Percentiles rank a stretch among this genome's conserved stretches.
phyloP scores from a whole-genome alignment of 1,140 invertebrate species.

The Uloborus diversus region DNA sequence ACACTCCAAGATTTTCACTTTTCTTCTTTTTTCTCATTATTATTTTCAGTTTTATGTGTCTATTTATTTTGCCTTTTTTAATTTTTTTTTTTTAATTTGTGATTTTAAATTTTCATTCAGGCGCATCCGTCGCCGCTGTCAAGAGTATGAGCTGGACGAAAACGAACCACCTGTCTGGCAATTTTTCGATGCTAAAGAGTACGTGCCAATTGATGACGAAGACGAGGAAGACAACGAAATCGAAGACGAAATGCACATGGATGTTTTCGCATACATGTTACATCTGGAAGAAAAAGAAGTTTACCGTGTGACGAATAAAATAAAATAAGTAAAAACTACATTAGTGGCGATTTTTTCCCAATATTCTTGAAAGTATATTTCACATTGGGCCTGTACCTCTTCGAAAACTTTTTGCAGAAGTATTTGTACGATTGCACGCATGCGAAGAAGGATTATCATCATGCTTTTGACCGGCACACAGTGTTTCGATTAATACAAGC shows the following conservation, averaged over 20 bases:
- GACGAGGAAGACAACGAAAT: neutral
- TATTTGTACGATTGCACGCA: too few species aligned
- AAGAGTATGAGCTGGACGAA: slow-evolving; percentile 56
- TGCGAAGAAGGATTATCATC: too few species aligned
- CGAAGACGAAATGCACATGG: neutral
- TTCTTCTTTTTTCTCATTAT: neutral
- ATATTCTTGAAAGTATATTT: too few species aligned
- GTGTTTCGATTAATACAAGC: too few species aligned
- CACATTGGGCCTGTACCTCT: too few species aligned
- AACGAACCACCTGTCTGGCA: slow-evolving; percentile 27
- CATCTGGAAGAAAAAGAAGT: neutral
- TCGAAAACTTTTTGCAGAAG: too few species aligned
- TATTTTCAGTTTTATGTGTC: neutral
- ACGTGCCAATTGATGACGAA: neutral
- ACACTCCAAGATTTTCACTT: neutral
- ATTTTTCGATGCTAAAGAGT: slow-evolving; percentile 55
- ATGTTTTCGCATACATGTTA: neutral
- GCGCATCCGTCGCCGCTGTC: slow-evolving; percentile 36
- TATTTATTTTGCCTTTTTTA: neutral
- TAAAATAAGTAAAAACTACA: too few species aligned
- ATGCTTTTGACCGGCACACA: too few species aligned
- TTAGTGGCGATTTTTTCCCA: too few species aligned
- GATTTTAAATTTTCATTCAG: neutral
- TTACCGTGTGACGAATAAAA: too few species aligned
- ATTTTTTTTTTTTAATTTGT: neutral